Conservation (phyloP, 2,113 vertebrate species). For the Psephotus haematonotus region DNA sequence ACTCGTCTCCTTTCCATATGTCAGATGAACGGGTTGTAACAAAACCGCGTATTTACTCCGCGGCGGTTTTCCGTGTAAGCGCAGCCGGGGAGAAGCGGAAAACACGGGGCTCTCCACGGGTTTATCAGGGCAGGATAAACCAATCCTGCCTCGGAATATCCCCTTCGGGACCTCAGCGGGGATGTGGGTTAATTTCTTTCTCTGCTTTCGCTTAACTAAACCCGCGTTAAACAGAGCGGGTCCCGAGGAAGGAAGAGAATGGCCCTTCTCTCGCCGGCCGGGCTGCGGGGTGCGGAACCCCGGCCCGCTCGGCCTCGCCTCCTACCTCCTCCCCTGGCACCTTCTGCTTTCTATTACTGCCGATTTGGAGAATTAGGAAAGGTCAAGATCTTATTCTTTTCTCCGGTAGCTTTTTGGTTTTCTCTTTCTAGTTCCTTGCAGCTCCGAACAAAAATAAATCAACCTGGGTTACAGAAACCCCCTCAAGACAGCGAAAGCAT, state of each 20-base stretch:
- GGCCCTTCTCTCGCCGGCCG: neutral
- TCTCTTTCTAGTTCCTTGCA: conserved; percentile 35
- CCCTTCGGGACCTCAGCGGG: neutral
- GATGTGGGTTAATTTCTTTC: neutral
- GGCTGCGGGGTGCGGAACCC: neutral
- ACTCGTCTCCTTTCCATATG: neutral
- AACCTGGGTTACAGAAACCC: conserved; percentile 32
- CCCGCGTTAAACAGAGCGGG: neutral
- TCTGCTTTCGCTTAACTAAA: neutral
- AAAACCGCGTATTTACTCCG: neutral
- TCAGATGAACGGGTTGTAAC: neutral
- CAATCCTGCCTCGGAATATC: neutral
- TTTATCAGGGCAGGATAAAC: neutral
- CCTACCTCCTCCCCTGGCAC: conserved; percentile 2
- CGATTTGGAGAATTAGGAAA: conserved; percentile 55
- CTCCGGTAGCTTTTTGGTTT: conserved; percentile 22
- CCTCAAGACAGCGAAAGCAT: neutral
- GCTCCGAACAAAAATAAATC: conserved; percentile 27
- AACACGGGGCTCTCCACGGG: neutral
- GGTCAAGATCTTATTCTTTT: conserved; percentile 48
- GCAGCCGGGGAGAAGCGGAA: neutral
- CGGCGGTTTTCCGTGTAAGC: neutral
- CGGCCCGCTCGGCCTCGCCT: neutral
- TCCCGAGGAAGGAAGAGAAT: neutral
- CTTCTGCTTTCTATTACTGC: conserved; percentile 56